Evolutionary conservation across 2,797 vertebrate species (phyloP), one percentile per base, ranked within the genome.

Genomic region (Anolis apletophallus): DNA sequence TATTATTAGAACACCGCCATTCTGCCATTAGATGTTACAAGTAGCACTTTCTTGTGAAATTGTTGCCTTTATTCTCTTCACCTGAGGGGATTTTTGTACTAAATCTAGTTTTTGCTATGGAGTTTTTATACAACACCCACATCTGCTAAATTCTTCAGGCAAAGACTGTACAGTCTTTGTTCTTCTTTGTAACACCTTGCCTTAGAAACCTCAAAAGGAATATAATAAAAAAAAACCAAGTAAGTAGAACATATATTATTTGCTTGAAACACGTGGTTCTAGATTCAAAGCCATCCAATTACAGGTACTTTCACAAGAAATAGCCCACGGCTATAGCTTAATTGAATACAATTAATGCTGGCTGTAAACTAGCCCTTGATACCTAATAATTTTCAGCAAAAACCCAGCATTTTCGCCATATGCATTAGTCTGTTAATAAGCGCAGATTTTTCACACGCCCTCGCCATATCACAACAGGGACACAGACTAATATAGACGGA

Each of bases 311-410:
- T 93, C 68, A 79, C 80, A 52, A 55, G 29, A 82, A 91, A 91
- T 89, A 89, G 26, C 21, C 23, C 32, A 8, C 69, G 46, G 26
- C n/a, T 23, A 26, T 2, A n/a, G 26, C 26, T n/a, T 78, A 29
- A 29, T 46, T 52, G 6, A 68, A 52, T 72, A 67, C 4, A 2
- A 88, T 90, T 81, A 85, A 67, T 0, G 59, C 23, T 87, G 54
- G 83, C 3, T 73, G 85, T 91, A 83, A 91, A 92, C 86, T 92
- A 90, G 78, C 84, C 89, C 88, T 40, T 93, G 34, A 19, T 74
- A 89, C 72, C 69, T 36, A 84, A 86, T 55, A 29, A 4, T 71
- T 54, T 83, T 61, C 84, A 83, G 73, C 74, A 83, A 84, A 87
- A 91, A 88, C 88, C 68, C 73, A 29, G 50, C 79, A 87, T 87